A percentile compares a stretch with the other conserved stretches of the same genome.
Conservation (phyloP, 1,140 invertebrate species). For the Polyergus mexicanus region DNA sequence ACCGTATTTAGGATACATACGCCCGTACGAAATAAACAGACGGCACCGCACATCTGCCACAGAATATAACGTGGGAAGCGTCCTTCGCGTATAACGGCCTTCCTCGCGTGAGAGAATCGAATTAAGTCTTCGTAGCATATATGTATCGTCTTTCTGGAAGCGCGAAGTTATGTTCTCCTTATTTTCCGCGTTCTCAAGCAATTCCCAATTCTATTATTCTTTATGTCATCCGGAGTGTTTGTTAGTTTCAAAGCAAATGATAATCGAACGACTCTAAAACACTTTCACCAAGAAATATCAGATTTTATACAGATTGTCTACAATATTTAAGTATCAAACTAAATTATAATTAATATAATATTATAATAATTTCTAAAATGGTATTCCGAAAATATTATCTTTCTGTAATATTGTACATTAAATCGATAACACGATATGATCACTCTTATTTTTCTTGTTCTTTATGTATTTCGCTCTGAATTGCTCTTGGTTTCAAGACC, state of each 20-base stretch:
- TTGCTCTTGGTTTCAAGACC: conserved; percentile 67
- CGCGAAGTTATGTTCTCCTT: conserved; percentile 44
- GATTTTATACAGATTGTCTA: background rate
- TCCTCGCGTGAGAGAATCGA: conserved; percentile 74
- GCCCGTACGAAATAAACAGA: conserved; percentile 33
- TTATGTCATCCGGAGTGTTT: background rate
- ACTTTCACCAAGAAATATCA: background rate
- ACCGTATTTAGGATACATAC: conserved; percentile 38
- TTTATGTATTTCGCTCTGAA: background rate
- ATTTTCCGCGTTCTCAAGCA: conserved; percentile 51
- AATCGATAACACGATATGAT: background rate
- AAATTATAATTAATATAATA: background rate
- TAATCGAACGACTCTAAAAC: background rate
- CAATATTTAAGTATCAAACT: background rate
- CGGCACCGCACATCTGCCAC: conserved; percentile 67
- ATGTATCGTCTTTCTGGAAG: conserved; percentile 54
- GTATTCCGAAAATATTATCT: background rate
- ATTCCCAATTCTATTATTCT: background rate
- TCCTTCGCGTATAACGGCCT: conserved; percentile 75
- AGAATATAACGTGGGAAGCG: conserved; percentile 74
- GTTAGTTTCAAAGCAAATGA: conserved; percentile 15
- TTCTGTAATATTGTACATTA: background rate
- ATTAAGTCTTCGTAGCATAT: conserved; percentile 69
- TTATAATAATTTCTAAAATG: background rate
- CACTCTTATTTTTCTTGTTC: background rate